Base-by-base conservation (phyloP, 2,888 invertebrate species). In the Physocephala rufipes region DNA sequence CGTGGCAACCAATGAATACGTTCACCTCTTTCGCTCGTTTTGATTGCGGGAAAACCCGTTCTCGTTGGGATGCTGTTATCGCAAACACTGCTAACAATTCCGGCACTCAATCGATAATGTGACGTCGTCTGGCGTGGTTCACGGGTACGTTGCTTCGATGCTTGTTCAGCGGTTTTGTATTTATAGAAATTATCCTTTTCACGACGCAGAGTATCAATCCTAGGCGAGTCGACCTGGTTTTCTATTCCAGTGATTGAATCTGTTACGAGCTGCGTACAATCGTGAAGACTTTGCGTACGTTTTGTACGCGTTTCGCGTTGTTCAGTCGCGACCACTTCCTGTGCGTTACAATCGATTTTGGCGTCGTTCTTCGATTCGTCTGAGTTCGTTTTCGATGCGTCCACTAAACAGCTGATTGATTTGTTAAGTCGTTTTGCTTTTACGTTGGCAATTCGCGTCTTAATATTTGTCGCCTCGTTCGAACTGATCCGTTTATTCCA, bases 171-270 rank as follows among this genome's bases (percentile, higher is more conserved):
- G 71, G 83, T 85, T 80, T 86, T 86, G 76, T 85, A 86, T 75
- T 86, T 86, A 73, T 86, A 84, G 74, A 86, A 86, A 72, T 86
- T 86, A 74, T 86, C 86, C 73, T 81, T 84, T 69, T 81, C 79
- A 4, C 78, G 79, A 62, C 80, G 82, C 45, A 77, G 51, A 7
- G 47, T 49, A 47, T 75, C 69, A 21, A 71, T 67, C 24, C 73
- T 72, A 47, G 49, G 70, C 74, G 73, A 43, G 9, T 63, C 43
- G 55, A 71, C 59, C 9, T 36, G 5, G 26, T 53, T 63, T n/a
- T 70, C 53, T 21, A 64, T 26, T 47, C 73, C 72, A 19, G n/a
- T 28, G n/a, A 43, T 21, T 61, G 15, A n/a, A 28, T 28, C 21
- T 7, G 49, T 24, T 2, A 73, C 74, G 12, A 77, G 30, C 36